Evolutionary conservation across 2,888 invertebrate species (phyloP), one percentile per base, ranked within the genome.

Genomic region (Harpagoxenus sublaevis): DNA sequence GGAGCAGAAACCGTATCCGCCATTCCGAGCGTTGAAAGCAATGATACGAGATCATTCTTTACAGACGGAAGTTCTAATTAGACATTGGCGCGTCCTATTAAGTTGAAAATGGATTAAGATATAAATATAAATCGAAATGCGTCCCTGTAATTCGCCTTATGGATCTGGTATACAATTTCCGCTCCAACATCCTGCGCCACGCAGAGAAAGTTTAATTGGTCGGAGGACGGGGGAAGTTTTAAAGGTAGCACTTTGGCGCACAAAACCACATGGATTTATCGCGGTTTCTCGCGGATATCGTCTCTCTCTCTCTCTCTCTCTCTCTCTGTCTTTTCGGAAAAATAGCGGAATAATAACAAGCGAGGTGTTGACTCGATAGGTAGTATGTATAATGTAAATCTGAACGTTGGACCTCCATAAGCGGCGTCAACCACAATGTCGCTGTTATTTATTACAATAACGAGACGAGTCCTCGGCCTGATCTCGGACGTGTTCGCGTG

Each of bases 201-300:
- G 57, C 60, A 71, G 68, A 62, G 55, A 45, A 73, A 79, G 79
- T 71, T 74, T 63, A 75, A 71, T 48, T 51, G 77, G 53, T 5
- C 35, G 81, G 23, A 48, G 31, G 51, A 74, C 39, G n/a, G 48
- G 51, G 75, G 62, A 53, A 35, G 23, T 23, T 71, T 81, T 62
- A 39, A 74, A 74, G 62, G 10, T 79, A 23, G 18, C 74, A 39
- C 23, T 48, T 65, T 77, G 28, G 42, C 42, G 53, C 39, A 45
- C 65, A 60, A 66, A 77, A 66, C 3, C 68, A n/a, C 3, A 35
- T 57, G 45, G 71, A 70, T 60, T 60, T 48, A 48, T 18, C 28
- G 15, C 15, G 42, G 31, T 68, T 68, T 62, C 31, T n/a, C 68
- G 31, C 51, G 12, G 31, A 31, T 6, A 45, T 42, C 23, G 12